These are phyloP conservation scores for Lepisosteus oculatus DNA, from an alignment of 2,113 vertebrate genomes.

Conservation along the genomic window DNA sequence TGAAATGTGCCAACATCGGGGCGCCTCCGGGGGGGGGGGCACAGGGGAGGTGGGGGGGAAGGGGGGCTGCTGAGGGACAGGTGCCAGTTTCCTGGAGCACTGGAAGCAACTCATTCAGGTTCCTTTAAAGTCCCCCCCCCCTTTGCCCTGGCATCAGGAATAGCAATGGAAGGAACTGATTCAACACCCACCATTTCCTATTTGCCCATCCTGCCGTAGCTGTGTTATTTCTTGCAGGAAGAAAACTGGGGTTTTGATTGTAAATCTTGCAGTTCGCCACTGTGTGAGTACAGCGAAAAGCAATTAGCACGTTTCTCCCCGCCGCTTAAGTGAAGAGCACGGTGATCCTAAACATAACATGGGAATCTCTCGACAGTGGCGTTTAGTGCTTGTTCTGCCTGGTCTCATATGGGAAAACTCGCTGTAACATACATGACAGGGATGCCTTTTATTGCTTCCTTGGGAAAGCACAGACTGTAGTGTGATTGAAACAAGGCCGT, in stretches of 20 bases:
- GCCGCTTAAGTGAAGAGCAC: neutral
- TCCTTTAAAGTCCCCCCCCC: neutral
- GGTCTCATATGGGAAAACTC: neutral
- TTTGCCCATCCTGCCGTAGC: too few species aligned
- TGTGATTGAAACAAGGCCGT: too few species aligned
- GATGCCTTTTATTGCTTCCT: neutral
- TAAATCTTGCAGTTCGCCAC: neutral
- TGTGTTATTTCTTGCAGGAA: too few species aligned
- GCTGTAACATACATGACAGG: neutral
- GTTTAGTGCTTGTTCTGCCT: conserved; percentile 10
- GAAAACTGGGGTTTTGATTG: neutral
- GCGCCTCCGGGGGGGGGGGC: neutral
- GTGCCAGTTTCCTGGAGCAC: neutral
- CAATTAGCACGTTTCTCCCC: conserved; percentile 21
- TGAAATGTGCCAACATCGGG: neutral
- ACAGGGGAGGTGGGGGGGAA: too few species aligned
- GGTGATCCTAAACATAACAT: neutral
- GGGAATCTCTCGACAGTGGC: neutral
- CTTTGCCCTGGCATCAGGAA: neutral
- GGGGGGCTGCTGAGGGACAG: neutral
- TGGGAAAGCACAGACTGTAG: neutral
- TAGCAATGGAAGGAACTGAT: too few species aligned
- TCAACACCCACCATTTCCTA: too few species aligned
- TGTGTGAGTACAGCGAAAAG: conserved; percentile 21
- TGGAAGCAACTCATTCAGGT: neutral